phyloP scores from a whole-genome alignment of 2,113 vertebrate genomes.

The Chaenogobius annularis region DNA sequence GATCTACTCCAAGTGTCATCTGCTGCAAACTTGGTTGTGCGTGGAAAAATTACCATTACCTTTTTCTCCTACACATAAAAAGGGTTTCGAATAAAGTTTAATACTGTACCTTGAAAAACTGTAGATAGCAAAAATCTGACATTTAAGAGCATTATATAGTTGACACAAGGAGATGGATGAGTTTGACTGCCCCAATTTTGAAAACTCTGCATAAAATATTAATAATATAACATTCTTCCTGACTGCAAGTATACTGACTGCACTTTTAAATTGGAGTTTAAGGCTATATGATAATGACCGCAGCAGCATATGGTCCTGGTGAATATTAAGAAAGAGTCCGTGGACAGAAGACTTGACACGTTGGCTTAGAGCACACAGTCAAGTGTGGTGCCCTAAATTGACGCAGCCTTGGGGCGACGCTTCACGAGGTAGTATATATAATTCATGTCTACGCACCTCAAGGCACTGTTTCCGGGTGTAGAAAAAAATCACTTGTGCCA shows the following conservation, averaged over 20 bases:
- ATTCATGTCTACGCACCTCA: slow-evolving; percentile 42
- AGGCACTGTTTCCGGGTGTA: slow-evolving; percentile 38
- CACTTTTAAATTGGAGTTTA: not conserved
- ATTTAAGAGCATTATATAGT: not conserved
- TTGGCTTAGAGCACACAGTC: slow-evolving; percentile 31
- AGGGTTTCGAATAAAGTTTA: not conserved
- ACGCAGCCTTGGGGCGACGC: slow-evolving; percentile 37
- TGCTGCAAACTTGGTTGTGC: too few species aligned
- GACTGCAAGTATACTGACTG: too few species aligned
- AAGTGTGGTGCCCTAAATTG: slow-evolving; percentile 18
- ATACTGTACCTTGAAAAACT: not conserved
- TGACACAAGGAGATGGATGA: not conserved
- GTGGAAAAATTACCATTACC: not conserved
- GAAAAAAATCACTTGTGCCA: slow-evolving; percentile 19
- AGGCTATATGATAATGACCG: slow-evolving; percentile 55
- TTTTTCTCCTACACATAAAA: not conserved
- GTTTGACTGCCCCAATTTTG: not conserved
- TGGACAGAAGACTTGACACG: slow-evolving; percentile 26
- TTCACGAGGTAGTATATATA: slow-evolving; percentile 41
- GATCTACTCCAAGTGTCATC: too few species aligned
- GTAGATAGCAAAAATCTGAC: not conserved
- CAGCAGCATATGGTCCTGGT: slow-evolving; percentile 66
- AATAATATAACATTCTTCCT: not conserved
- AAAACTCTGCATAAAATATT: not conserved
- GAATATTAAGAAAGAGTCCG: slow-evolving; percentile 61